Percentiles rank a stretch among this genome's conserved stretches.
These are phyloP conservation scores for Lepidocyrtoides sp. DNA, from an alignment of 2,888 invertebrate species.

Conservation along the genomic window DNA sequence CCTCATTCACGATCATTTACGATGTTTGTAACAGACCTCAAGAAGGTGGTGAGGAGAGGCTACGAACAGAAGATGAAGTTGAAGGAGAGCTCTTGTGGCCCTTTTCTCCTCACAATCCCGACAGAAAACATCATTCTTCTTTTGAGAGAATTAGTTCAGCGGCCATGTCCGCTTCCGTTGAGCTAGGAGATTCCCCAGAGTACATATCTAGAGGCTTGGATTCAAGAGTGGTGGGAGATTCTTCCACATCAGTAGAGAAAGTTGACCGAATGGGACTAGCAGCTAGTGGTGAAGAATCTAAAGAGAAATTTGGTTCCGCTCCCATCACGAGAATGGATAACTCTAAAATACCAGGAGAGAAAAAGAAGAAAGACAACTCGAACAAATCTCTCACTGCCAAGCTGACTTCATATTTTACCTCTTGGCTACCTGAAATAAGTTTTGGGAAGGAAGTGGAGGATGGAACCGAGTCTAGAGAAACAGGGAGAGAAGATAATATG, in stretches of 20 bases:
- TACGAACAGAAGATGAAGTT: slow-evolving; percentile 71
- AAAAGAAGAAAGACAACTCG: slow-evolving; percentile 70
- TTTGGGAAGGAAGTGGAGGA: slow-evolving; percentile 23
- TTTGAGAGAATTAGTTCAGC: slow-evolving; percentile 73
- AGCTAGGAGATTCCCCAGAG: slow-evolving; percentile 65
- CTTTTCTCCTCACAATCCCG: slow-evolving; percentile 77
- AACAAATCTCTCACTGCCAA: slow-evolving; percentile 76
- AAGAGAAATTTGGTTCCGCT: slow-evolving; percentile 53
- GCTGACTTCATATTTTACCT: slow-evolving; percentile 76
- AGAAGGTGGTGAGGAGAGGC: slow-evolving; percentile 51
- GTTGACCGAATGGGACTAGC: slow-evolving; percentile 65
- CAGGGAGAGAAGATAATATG: slow-evolving; percentile 2
- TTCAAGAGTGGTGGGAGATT: slow-evolving; percentile 32
- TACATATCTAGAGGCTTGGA: slow-evolving; percentile 65
- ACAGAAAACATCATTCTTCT: slow-evolving; percentile 75
- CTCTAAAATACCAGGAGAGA: slow-evolving; percentile 76
- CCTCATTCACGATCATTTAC: background rate
- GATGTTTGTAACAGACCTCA: slow-evolving; percentile 30
- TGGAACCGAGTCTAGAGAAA: slow-evolving; percentile 28
- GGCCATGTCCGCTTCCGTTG: slow-evolving; percentile 72
- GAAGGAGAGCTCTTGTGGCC: slow-evolving; percentile 73
- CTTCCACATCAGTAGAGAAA: slow-evolving; percentile 61
- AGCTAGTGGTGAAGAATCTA: slow-evolving; percentile 61
- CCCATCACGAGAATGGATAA: slow-evolving; percentile 40
- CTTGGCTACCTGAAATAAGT: slow-evolving; percentile 73